A percentile compares a stretch with the other conserved stretches of the same genome.
Conservation (phyloP, 1,140 invertebrate genomes). For the Spodoptera frugiperda region DNA sequence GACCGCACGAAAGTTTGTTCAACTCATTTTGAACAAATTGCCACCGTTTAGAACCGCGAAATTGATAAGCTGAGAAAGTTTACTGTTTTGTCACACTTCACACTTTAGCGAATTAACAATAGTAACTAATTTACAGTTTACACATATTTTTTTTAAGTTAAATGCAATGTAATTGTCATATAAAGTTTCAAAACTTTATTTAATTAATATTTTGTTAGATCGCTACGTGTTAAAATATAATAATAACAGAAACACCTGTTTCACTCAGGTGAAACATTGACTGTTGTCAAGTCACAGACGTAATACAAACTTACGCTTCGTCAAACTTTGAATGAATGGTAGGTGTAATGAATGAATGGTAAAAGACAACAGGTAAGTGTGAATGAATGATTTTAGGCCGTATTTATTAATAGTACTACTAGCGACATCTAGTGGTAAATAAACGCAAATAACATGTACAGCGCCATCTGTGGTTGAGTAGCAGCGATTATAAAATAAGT, state of each 20-base stretch:
- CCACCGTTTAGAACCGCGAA: slow-evolving; percentile 68
- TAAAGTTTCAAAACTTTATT: neutral
- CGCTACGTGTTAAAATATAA: slow-evolving; percentile 17
- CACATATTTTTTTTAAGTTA: neutral
- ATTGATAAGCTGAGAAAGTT: slow-evolving; percentile 79
- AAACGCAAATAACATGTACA: neutral
- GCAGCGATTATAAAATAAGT: neutral
- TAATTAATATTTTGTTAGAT: neutral
- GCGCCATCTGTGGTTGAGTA: slow-evolving; percentile 41
- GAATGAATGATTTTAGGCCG: slow-evolving; percentile 22
- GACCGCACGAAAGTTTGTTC: slow-evolving; percentile 62
- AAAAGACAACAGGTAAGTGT: neutral
- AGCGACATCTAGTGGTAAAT: slow-evolving; percentile 43
- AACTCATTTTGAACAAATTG: slow-evolving; percentile 75
- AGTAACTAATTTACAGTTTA: slow-evolving; percentile 6
- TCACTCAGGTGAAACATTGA: slow-evolving; percentile 45
- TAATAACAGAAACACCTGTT: slow-evolving; percentile 55
- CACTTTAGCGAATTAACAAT: slow-evolving; percentile 28
- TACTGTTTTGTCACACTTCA: slow-evolving; percentile 69
- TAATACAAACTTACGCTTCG: slow-evolving; percentile 26
- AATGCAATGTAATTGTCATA: neutral
- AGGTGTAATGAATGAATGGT: slow-evolving; percentile 1
- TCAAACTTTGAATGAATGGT: slow-evolving; percentile 44
- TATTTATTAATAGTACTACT: slow-evolving; percentile 22
- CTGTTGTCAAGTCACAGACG: slow-evolving; percentile 36